phyloP scores from a whole-genome alignment of 2,888 invertebrate genomes.

The Falcaria lacertinaria region DNA sequence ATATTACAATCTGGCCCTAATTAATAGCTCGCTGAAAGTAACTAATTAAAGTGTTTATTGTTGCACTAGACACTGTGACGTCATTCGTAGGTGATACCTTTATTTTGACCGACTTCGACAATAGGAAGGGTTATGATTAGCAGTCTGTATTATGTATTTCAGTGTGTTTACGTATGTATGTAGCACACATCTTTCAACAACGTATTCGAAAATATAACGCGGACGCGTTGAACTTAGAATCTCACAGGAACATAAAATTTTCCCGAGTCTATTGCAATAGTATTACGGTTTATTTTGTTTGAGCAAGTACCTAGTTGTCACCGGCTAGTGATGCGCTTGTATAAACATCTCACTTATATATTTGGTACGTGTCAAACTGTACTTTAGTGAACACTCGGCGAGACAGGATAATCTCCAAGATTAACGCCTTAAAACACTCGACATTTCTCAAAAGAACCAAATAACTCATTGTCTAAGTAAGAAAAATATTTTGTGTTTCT shows the following conservation, averaged over 20 bases:
- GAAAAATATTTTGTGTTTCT: conserved; percentile 26
- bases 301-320: conserved; percentile 5
- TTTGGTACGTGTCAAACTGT: conserved; percentile 58
- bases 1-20: conserved; percentile 38
- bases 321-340: conserved; percentile 42
- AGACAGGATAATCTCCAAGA: conserved; percentile 64
- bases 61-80: conserved; percentile 28
- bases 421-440: conserved; percentile 47
- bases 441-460: conserved; percentile 42
- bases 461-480: conserved; percentile 51
- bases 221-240: no score
- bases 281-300: conserved; percentile 9
- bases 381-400: conserved; percentile 48
- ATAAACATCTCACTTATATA: conserved; percentile 56
- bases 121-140: neutral
- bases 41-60: conserved; percentile 55
- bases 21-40: conserved; percentile 53
- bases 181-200: no score
- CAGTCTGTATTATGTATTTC: no score
- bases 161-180: no score
- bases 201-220: no score
- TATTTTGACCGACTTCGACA: conserved; percentile 28
- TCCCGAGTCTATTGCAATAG: rapidly evolving
- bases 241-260: no score
- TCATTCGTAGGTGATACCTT: conserved; percentile 21